Base-by-base conservation (phyloP, 2,797 vertebrate species). In the Falco concolor region DNA sequence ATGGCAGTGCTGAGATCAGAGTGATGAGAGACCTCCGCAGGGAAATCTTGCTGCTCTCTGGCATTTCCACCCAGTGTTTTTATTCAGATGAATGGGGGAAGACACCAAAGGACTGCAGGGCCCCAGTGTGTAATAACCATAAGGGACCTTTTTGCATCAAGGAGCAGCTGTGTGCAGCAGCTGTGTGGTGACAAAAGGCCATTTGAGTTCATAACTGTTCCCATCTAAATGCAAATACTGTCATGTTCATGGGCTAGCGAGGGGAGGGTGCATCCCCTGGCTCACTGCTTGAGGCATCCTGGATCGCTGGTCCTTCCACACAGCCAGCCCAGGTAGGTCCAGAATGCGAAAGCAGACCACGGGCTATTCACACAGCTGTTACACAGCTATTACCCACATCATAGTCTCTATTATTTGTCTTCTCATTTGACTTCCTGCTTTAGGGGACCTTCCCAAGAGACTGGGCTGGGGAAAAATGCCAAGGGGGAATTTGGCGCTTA, bases 81-180 rank as follows among this genome's bases (percentile, higher is more conserved):
- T 36, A 50, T 82, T 44, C 4, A 19, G 72, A 28, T 63, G 57
- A n/a, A 50, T 28, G 44, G 80, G 18, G 45, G 65, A 60, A 78
- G 65, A 45, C 60, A 60, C 49, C 34, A 20, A 23, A 49, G 67
- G 74, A 22, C 80, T 64, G 59, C 68, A 45, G 88, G 65, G 68
- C 59, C 32, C 82, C 0, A 4, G 34, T 4, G 47, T 67, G 69
- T 87, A 75, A 68, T 70, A 72, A 64, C 57, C 91, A 56, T 25
- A 36, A 76, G 63, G 78, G 93, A 85, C 42, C 9, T 77, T 85
- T 57, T 44, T 65, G 59, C 92, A 56, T 82, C 65, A 6, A 12
- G 82, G 50, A 95, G 91, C 94, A 95, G 93, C 84, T 91, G 87
- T 22, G 84, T 34, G 93, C 87, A 69, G 82, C 93, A 96, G 96